Percentiles rank a stretch among this genome's conserved stretches.
Conservation (phyloP, 2,888 invertebrate genomes). For the Blastobasis adustella region DNA sequence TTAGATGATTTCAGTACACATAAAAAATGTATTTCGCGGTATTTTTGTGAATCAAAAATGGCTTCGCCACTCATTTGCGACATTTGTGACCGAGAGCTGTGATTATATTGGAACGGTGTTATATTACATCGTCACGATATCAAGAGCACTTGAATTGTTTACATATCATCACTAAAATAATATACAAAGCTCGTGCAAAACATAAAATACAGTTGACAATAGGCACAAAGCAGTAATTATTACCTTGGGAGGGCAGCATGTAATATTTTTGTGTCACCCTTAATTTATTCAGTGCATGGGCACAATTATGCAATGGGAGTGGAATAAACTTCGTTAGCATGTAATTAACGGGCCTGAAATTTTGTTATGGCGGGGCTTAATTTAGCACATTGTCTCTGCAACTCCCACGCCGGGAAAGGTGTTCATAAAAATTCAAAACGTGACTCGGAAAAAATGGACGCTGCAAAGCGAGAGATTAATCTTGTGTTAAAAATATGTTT, state of each 20-base stretch:
- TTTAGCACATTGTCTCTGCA: slow-evolving; percentile 39
- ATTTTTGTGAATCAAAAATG: no score
- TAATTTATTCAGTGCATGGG: slow-evolving; percentile 58
- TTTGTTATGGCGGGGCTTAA: slow-evolving; percentile 30
- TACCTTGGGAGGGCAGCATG: not conserved
- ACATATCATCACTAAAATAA: no score
- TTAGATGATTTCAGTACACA: no score
- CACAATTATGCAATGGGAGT: slow-evolving; percentile 50
- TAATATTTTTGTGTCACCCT: slow-evolving; percentile 16
- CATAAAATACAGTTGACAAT: no score
- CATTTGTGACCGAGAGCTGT: no score
- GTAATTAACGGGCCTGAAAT: slow-evolving; percentile 50
- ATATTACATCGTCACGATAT: no score
- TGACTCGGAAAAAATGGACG: slow-evolving; percentile 1
- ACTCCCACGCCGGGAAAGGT: slow-evolving; percentile 21
- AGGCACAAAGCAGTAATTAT: not conserved
- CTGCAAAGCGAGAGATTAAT: not conserved
- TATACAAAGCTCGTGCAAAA: no score
- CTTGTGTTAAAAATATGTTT: not conserved
- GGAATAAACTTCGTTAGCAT: slow-evolving; percentile 59
- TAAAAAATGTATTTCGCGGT: no score
- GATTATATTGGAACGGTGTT: no score
- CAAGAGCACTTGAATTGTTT: no score
- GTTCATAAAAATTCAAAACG: slow-evolving; percentile 17
- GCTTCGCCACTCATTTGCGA: no score